Percentiles rank a stretch among this genome's conserved stretches.
Conservation (phyloP, 2,113 vertebrate species). For the Haemorhous mexicanus region DNA sequence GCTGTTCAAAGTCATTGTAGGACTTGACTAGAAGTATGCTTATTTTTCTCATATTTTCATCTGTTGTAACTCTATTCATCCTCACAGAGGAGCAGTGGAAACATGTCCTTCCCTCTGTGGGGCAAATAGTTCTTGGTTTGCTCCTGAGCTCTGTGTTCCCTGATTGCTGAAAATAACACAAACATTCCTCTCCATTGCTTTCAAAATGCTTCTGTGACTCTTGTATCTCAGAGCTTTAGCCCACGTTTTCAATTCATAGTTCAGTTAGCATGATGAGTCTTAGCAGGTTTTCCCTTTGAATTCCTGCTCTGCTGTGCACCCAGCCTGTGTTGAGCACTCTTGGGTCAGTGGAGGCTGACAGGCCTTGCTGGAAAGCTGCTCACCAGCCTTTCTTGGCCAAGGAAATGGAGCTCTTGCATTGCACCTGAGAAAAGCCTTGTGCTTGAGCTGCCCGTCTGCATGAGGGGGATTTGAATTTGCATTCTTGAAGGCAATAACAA, state of each 20-base stretch:
- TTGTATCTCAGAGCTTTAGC: not conserved
- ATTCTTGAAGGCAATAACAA: not conserved
- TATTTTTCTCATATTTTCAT: not conserved
- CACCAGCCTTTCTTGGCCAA: not conserved
- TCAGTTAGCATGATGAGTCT: not conserved
- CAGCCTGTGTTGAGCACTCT: rapidly evolving
- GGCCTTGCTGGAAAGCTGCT: not conserved
- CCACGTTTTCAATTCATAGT: not conserved
- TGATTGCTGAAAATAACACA: not conserved
- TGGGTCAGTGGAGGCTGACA: not conserved
- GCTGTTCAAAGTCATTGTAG: not conserved
- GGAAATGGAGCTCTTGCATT: not conserved
- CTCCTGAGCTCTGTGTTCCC: not conserved
- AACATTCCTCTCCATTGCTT: not conserved
- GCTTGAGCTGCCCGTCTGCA: not conserved
- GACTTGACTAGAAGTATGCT: not conserved
- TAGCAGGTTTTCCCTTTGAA: not conserved
- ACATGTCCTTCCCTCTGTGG: not conserved
- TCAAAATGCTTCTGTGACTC: not conserved
- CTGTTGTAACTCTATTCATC: not conserved
- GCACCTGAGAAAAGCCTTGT: not conserved
- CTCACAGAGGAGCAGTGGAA: not conserved
- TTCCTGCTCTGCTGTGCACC: not conserved
- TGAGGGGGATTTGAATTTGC: not conserved
- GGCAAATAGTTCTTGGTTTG: not conserved